Conservation (phyloP, 2,113 vertebrate species). For the Suncus etruscus region DNA sequence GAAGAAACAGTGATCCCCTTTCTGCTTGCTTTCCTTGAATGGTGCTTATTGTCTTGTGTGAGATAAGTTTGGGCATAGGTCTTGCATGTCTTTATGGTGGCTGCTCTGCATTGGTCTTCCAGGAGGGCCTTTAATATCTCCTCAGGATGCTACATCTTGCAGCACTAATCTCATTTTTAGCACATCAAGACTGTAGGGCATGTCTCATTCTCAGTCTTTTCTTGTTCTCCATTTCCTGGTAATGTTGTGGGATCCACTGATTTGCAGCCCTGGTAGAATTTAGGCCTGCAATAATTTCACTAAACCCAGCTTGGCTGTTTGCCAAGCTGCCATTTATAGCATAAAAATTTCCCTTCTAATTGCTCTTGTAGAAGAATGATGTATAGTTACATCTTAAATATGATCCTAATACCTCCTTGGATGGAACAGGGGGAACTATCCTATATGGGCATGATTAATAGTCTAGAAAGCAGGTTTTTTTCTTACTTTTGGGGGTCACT, state of each 20-base stretch:
- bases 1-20: not conserved
- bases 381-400: constrained; percentile 13
- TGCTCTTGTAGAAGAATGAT: constrained; percentile 54
- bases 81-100: not conserved
- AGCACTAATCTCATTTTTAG: not conserved
- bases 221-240: constrained; percentile 46
- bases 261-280: constrained; percentile 42
- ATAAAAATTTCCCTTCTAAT: constrained; percentile 58
- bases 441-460: not conserved
- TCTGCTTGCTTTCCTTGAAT: not conserved
- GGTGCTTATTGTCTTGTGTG: not conserved
- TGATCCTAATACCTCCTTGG: not conserved
- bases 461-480: not conserved
- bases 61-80: not conserved
- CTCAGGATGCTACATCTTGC: not conserved
- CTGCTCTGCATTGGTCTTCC: not conserved
- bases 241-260: constrained; percentile 46
- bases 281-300: constrained; percentile 50
- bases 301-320: constrained; percentile 63
- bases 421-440: not conserved
- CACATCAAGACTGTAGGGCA: not conserved
- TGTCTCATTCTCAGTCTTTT: not conserved
- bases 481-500: no score
- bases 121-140: not conserved
- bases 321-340: constrained; percentile 65